Evolutionary conservation across 2,888 invertebrate genomes (phyloP), one percentile per base, ranked within the genome.

Genomic region (Mimas tiliae): DNA sequence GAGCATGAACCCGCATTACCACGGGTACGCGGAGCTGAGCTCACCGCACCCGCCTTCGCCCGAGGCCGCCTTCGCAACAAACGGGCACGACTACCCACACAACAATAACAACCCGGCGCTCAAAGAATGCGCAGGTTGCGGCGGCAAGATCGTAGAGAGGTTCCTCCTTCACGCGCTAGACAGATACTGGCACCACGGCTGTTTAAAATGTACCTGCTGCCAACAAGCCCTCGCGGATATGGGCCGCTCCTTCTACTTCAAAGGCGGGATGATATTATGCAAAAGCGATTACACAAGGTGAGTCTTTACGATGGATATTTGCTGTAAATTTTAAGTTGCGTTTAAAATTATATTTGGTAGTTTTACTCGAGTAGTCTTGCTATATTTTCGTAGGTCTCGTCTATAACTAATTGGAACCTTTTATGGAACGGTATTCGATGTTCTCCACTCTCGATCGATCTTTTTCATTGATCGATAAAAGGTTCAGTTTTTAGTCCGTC

Each of bases 171-270:
- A 97, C 93, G 98, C 98, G 78, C 95, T 98, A 88, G 98, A 98
- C 94, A 95, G 98, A 89, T 98, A 98, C 94, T 98, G 98, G 98
- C 98, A 98, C 94, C 98, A 98, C 94, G 96, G 96, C 80, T 98
- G 98, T 91, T 95, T 98, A 82, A 98, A 98, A 94, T 98, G 98
- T 95, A 96, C 97, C 85, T 97, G 96, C 93, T 98, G 98, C 91
- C 96, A 96, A 75, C 96, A 97, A 74, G 96, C 96, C 87, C 95
- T 98, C 77, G 98, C 98, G 82, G 98, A 98, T 89, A 96, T 98
- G 90, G 98, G 98, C 72, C 95, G 96, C 74, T 97, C 98, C 84
- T 98, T 98, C 95, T 98, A 97, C 94, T 97, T 97, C 91, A 97
- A 97, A 94, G 96, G 97, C 73, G 97, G 97, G 81, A 97, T 98